These are phyloP conservation scores for Scytalopus superciliaris DNA, from an alignment of 2,113 vertebrate species.

Conservation along the genomic window DNA sequence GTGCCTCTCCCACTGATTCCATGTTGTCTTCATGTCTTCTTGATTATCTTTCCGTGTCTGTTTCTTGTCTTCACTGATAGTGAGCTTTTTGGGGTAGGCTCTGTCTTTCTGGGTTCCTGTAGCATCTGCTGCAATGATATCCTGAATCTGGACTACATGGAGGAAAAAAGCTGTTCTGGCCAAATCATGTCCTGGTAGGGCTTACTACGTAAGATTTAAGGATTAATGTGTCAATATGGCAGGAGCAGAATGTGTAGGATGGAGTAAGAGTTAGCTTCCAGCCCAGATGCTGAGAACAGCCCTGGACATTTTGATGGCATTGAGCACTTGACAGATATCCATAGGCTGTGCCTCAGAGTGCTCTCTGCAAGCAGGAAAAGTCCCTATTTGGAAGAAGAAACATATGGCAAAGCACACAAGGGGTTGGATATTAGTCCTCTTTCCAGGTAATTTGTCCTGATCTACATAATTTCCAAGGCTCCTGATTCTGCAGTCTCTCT, in stretches of 20 bases:
- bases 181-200: not conserved
- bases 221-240: not conserved
- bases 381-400: not conserved
- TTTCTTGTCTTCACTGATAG: not conserved
- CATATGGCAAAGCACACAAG: not conserved
- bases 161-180: not conserved
- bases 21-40: not conserved
- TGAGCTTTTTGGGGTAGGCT: not conserved
- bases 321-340: not conserved
- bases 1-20: not conserved
- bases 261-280: not conserved
- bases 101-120: not conserved
- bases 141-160: not conserved
- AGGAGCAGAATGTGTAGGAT: not conserved
- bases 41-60: not conserved
- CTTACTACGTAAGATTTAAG: not conserved
- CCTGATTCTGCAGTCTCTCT: not conserved
- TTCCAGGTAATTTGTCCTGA: not conserved
- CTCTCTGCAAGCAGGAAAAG: not conserved
- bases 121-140: not conserved
- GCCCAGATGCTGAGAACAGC: not conserved
- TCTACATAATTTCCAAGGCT: not conserved
- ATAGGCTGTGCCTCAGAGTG: not conserved
- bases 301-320: not conserved
- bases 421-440: not conserved